Evolutionary conservation across 2,113 vertebrate genomes (phyloP), one percentile per base, ranked within the genome.

Genomic region (Pachyramphus minor): DNA sequence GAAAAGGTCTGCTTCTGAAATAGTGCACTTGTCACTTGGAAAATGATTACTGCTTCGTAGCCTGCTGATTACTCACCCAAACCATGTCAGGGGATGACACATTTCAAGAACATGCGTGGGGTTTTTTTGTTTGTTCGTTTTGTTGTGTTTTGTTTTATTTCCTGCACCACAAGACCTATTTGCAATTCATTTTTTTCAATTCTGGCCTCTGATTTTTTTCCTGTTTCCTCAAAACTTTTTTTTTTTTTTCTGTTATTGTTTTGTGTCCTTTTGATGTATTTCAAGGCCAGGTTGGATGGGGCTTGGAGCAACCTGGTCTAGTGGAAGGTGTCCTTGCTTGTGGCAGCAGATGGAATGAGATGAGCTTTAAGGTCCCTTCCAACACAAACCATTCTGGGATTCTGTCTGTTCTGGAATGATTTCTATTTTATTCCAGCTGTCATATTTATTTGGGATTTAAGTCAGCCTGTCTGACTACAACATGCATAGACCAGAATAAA

Each of bases 1-100:
- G 91, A 94, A 93, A 85, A 93, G 53, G 62, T 53, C 85, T 94
- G 85, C 17, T 45, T 87, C 69, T 66, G 85, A 76, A 83, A 69
- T 4, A 9, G 35, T 28, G 37, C 10, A 0, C 66, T 91, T 96
- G 80, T 71, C 76, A 9, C 85, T 60, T 45, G 79, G 72, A 91
- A 82, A 71, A 4, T 3, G 19, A 67, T 11, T 37, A 21, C 42
- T 81, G 18, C 20, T 91, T 41, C 31, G 14, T 66, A 87, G 71
- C 73, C 41, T 3, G 3, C 31, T 62, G 41, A 9, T 53, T 56
- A 19, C 69, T 87, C 50, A 66, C 75, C n/a, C 42, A 76, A 62
- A 96, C 75, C 0, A 0, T 67, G 69, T 50, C 41, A 7, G 1
- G 45, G 73, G 49, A 20, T 60, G 79, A 78, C 64, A 55, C 39